A percentile compares a stretch with the other conserved stretches of the same genome.
phyloP scores from a whole-genome alignment of 2,797 vertebrate species.

The Eulemur coronatus region DNA sequence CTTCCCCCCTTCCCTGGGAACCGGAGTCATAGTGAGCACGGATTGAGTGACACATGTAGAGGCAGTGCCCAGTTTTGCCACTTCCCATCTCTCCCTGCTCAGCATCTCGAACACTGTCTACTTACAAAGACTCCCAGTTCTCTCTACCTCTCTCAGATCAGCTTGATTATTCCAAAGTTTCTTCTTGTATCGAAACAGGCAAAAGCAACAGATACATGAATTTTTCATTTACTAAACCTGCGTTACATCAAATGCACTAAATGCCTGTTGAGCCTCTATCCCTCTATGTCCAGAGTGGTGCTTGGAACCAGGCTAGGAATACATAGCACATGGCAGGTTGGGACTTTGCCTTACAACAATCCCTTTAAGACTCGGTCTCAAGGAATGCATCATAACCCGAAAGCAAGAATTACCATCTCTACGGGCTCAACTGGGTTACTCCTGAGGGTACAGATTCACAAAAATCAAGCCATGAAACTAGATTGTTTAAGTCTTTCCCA shows the following conservation, averaged over 20 bases:
- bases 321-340: background rate
- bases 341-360: background rate
- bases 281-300: background rate
- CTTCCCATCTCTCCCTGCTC: background rate
- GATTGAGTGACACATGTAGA: background rate
- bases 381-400: background rate
- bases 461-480: background rate
- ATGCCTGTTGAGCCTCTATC: background rate
- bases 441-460: background rate
- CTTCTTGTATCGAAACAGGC: background rate
- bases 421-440: background rate
- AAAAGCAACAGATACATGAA: background rate
- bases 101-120: background rate
- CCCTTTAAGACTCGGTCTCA: background rate
- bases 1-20: background rate
- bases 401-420: slow-evolving; percentile 3
- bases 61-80: background rate
- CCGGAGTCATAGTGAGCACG: background rate
- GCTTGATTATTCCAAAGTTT: background rate
- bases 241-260: background rate
- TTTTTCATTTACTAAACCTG: background rate
- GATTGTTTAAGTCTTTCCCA: background rate
- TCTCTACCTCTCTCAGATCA: background rate
- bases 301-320: background rate
- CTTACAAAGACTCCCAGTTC: background rate